Percentiles rank a stretch among this genome's conserved stretches.
phyloP scores from a whole-genome alignment of 2,888 invertebrate species.

The Rhopalosiphum nymphaeae region DNA sequence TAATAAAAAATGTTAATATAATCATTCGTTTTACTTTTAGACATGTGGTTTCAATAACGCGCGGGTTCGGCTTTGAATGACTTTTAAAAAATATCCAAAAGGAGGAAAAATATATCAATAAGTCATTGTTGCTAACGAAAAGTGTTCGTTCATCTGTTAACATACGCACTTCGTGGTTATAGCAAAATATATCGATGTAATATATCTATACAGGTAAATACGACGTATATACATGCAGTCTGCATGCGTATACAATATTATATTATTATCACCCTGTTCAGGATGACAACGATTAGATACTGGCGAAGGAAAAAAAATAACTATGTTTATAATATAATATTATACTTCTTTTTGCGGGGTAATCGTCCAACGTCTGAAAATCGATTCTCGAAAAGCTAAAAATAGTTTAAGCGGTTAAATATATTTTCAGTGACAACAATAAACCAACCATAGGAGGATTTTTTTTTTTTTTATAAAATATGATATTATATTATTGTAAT shows the following conservation, averaged over 20 bases:
- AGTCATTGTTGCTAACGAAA: constrained; percentile 46
- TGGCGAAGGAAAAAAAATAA: constrained; percentile 3
- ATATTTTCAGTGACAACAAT: not conserved
- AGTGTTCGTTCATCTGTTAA: constrained; percentile 54
- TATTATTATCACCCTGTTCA: constrained; percentile 42
- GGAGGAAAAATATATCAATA: constrained; percentile 45
- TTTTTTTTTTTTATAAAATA: not conserved
- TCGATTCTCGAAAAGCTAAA: not conserved
- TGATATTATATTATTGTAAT: constrained; percentile 6
- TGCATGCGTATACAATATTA: not conserved
- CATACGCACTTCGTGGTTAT: constrained; percentile 21
- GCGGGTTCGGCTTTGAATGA: constrained; percentile 22
- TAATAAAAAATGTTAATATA: constrained; percentile 5
- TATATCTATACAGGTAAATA: not conserved
- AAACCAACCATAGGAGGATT: not conserved
- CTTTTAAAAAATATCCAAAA: constrained; percentile 31
- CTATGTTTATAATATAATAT: not conserved
- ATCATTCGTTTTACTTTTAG: constrained; percentile 42
- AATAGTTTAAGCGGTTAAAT: not conserved
- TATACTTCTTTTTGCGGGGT: not conserved
- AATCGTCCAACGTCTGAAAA: not conserved
- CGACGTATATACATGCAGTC: not conserved
- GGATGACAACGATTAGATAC: constrained; percentile 50
- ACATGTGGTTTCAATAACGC: constrained; percentile 44
- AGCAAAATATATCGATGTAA: not conserved